These are phyloP conservation scores for Pectinophora gossypiella DNA, from an alignment of 1,140 invertebrate genomes.

Conservation along the genomic window DNA sequence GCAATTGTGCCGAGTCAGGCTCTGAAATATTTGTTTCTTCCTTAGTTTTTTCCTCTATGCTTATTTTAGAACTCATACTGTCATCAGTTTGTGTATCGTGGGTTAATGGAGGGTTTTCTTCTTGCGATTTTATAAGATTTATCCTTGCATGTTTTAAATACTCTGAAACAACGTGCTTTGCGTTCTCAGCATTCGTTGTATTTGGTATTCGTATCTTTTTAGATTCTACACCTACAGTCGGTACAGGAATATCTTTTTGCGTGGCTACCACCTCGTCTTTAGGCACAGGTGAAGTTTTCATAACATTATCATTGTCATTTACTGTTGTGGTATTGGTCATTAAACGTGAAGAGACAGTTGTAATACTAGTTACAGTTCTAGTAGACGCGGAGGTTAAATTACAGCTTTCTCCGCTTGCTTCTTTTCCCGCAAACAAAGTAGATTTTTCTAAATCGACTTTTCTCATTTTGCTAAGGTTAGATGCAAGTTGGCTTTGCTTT, in stretches of 20 bases:
- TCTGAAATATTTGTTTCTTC: constrained; percentile 42
- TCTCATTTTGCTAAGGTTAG: constrained; percentile 46
- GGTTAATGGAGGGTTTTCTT: constrained; percentile 42
- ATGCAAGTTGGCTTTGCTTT: constrained; percentile 79
- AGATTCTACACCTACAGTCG: constrained; percentile 21
- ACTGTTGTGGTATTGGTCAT: constrained; percentile 14
- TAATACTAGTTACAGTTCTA: constrained; percentile 14
- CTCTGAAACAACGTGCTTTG: constrained; percentile 78
- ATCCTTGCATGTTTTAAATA: constrained; percentile 78
- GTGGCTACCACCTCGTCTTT: constrained; percentile 27
- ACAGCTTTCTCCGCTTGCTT: constrained; percentile 15
- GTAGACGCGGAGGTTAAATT: not conserved
- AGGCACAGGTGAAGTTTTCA: constrained; percentile 3
- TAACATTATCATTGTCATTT: constrained; percentile 19
- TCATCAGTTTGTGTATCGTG: constrained; percentile 46
- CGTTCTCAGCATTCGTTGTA: constrained; percentile 66
- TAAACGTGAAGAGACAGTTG: constrained; percentile 13
- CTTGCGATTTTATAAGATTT: constrained; percentile 70
- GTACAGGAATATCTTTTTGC: constrained; percentile 9
- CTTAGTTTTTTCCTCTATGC: constrained; percentile 40
- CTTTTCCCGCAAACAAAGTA: constrained; percentile 26
- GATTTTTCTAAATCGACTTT: constrained; percentile 52
- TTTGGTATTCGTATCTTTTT: constrained; percentile 33
- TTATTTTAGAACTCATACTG: constrained; percentile 39
- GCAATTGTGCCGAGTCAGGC: constrained; percentile 40